phyloP scores from a whole-genome alignment of 2,797 vertebrate genomes.

The Tragopan temminckii region DNA sequence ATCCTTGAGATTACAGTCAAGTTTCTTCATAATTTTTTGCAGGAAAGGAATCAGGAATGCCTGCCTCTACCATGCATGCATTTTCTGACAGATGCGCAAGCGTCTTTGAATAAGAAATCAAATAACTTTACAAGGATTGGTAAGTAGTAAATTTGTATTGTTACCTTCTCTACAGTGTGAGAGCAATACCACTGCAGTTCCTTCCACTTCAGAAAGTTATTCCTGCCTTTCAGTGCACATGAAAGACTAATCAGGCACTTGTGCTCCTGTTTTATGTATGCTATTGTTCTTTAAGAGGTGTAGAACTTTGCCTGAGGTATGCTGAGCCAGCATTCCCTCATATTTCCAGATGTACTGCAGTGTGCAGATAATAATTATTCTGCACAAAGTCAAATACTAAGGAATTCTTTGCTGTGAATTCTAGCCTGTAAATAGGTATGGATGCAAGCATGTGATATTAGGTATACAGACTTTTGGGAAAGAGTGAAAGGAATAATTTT shows the following conservation, averaged over 20 bases:
- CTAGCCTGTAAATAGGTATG: background rate
- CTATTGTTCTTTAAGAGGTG: background rate
- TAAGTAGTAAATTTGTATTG: background rate
- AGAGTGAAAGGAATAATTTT: background rate
- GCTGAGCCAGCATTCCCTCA: constrained; percentile 18
- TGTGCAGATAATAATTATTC: constrained; percentile 1
- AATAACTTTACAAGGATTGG: background rate
- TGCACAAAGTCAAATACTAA: constrained; percentile 7
- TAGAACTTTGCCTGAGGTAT: background rate
- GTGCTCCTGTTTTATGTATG: constrained; percentile 11
- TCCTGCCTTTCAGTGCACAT: background rate
- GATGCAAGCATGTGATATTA: background rate
- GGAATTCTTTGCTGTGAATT: constrained; percentile 15
- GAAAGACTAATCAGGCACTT: background rate
- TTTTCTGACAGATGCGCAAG: background rate
- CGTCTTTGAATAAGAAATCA: background rate
- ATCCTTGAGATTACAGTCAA: constrained; percentile 5
- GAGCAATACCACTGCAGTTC: background rate
- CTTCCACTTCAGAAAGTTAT: background rate
- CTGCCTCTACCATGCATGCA: background rate
- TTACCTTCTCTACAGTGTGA: background rate
- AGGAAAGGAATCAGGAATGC: background rate
- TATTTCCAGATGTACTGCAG: constrained; percentile 9
- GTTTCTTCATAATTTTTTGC: constrained; percentile 23
- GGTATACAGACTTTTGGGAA: background rate